Evolutionary conservation across 2,113 vertebrate genomes (phyloP).

Genomic region (Muscicapa adusta): DNA sequence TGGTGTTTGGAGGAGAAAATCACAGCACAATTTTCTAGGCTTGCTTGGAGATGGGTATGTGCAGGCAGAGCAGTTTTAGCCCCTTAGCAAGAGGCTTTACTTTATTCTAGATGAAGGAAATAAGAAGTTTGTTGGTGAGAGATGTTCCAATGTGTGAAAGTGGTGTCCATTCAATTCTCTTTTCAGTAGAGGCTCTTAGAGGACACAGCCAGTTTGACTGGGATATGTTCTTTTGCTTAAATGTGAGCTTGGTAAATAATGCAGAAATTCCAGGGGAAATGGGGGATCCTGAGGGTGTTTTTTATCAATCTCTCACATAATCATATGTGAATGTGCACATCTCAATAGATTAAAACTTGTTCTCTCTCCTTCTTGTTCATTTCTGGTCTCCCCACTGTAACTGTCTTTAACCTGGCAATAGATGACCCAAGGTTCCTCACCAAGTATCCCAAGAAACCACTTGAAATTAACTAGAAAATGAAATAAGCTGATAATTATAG

Average conservation of each 20-base stretch:
- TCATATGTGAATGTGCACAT: neutral
- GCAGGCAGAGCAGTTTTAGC: neutral
- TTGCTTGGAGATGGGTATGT: neutral
- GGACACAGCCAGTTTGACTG: neutral
- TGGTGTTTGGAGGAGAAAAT: neutral
- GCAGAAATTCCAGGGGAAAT: neutral
- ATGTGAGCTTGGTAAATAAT: neutral
- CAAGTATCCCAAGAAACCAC: neutral
- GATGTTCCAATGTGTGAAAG: neutral
- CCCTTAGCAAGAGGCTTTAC: neutral
- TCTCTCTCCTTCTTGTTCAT: neutral
- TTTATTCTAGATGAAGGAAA: neutral
- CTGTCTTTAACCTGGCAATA: neutral
- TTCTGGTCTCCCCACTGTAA: neutral
- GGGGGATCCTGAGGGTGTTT: neutral
- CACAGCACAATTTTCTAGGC: neutral
- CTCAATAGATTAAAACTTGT: neutral
- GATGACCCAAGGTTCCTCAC: neutral
- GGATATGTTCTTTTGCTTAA: neutral
- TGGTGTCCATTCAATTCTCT: neutral
- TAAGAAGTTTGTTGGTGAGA: neutral
- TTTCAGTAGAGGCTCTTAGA: neutral
- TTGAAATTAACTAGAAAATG: neutral
- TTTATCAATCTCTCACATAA: neutral
- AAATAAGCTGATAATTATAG: neutral